Evolutionary conservation across 1,140 invertebrate species (phyloP), one percentile per base, ranked within the genome.

Genomic region (Globodera ellingtonae): DNA sequence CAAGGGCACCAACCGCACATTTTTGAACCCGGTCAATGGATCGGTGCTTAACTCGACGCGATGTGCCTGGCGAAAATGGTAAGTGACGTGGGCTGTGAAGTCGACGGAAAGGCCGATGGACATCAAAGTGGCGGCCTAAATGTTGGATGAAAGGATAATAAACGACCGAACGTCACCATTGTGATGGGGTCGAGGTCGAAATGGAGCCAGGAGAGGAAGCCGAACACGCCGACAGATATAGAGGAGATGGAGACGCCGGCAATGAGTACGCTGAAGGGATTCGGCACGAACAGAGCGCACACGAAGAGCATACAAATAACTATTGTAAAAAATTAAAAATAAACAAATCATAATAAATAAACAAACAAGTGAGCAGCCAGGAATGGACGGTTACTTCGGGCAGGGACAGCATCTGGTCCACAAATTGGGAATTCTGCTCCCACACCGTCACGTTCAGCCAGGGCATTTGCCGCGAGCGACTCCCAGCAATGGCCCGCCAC

Each of bases 91-190:
- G 4, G 90, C 90, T 52, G 90, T 89, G 82, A 89, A 91, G 81
- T 91, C 90, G 18, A 91, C 89, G 48, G 90, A 90, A 80, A 91
- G 88, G 35, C 91, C 91, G 24, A 91, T 90, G 52, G 90, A 89
- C 90, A 91, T 91, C 21, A 91, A 86, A 21, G 91, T 81, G 48
- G 91, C 90, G 47, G 90, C 90, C 89, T 90, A 72, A 77, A 79
- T 9, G 9, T 6, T 8, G n/a, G 9, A 70, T 56, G 8, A 79
- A 18, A 81, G 74, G 4, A 77, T 6, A 24, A 21, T 35, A 18
- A 67, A 44, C 21, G n/a, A 78, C 10, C 69, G 18, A 90, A 90
- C 24, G 24, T 89, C 46, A 90, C 90, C 89, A 91, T 56, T 46
- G 89, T 89, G 24, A 90, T 85, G 15, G 90, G 89, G 81, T 90